Evolutionary conservation across 2,888 invertebrate genomes (phyloP).

Genomic region (Atethmia centrago): DNA sequence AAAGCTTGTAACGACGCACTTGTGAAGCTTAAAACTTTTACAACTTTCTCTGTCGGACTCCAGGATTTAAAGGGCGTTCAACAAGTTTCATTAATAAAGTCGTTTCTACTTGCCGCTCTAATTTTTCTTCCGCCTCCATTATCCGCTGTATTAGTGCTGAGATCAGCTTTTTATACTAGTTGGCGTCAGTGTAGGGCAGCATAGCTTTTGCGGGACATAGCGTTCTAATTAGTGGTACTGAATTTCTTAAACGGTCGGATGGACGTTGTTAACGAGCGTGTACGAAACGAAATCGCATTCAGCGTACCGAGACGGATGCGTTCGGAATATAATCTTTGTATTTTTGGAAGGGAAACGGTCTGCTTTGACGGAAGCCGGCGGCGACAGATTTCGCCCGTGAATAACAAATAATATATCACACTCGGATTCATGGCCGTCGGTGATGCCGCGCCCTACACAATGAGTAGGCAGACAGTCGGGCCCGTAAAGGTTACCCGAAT

Average conservation of each 20-base stretch:
- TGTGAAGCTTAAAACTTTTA: conserved; percentile 53
- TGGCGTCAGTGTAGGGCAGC: conserved; percentile 55
- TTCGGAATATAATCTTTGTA: conserved; percentile 81
- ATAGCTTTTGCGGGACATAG: conserved; percentile 42
- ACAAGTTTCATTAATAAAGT: conserved; percentile 59
- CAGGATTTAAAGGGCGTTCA: conserved; percentile 69
- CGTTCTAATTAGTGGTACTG: conserved; percentile 60
- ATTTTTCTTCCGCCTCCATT: conserved; percentile 61
- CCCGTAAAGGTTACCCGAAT: conserved; percentile 83
- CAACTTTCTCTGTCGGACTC: conserved; percentile 62
- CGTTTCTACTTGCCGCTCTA: conserved; percentile 69
- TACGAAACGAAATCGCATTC: conserved; percentile 76
- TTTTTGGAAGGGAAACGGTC: conserved; percentile 84
- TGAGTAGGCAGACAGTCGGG: conserved; percentile 69
- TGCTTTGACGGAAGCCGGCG: conserved; percentile 80
- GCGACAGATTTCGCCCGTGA: conserved; percentile 83
- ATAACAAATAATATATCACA: conserved; percentile 81
- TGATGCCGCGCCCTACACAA: conserved; percentile 70
- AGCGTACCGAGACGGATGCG: conserved; percentile 79
- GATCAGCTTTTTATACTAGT: conserved; percentile 54
- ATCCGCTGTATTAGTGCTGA: conserved; percentile 38
- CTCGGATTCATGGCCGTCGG: conserved; percentile 81
- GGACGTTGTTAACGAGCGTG: conserved; percentile 74
- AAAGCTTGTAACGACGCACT: conserved; percentile 40
- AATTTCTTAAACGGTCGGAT: conserved; percentile 64